Percentiles rank a stretch among this genome's conserved stretches.
Evolutionary conservation across 1,140 invertebrate species (phyloP).

Genomic region (Neelides sp.): DNA sequence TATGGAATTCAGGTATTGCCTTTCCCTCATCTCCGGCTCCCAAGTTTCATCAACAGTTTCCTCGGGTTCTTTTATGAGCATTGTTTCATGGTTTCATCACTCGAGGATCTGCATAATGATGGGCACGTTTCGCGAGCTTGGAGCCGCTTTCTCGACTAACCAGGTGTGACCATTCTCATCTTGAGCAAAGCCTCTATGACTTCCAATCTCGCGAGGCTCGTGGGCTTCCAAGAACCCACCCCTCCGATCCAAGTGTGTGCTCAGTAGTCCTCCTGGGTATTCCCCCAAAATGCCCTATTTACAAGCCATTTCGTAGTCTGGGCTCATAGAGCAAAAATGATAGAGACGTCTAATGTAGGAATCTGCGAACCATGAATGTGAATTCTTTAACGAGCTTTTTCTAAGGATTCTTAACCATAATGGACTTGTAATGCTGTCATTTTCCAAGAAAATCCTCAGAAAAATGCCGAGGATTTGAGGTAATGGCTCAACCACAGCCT

Average conservation of each 20-base stretch:
- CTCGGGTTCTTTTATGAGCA: constrained; percentile 25
- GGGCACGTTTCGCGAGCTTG: constrained; percentile 7
- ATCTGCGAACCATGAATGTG: constrained; percentile 31
- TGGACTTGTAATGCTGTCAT: constrained; percentile 32
- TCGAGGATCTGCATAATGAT: constrained; percentile 23
- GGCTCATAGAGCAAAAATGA: constrained; percentile 23
- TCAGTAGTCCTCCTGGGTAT: constrained; percentile 13
- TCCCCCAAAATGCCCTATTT: constrained; percentile 22
- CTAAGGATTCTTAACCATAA: constrained; percentile 28
- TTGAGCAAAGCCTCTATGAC: not conserved
- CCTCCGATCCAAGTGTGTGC: constrained; percentile 3
- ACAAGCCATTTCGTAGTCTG: constrained; percentile 26
- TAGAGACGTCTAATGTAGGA: constrained; percentile 21
- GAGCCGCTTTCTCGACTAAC: not conserved
- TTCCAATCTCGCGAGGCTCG: not conserved
- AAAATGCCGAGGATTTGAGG: constrained; percentile 30
- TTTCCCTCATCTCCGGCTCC: constrained; percentile 7
- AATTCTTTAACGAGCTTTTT: constrained; percentile 32
- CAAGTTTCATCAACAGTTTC: constrained; percentile 25
- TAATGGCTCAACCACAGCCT: constrained; percentile 29
- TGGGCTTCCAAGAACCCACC: constrained; percentile 1
- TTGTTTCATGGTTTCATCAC: constrained; percentile 29
- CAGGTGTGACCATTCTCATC: constrained; percentile 20
- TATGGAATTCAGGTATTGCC: constrained; percentile 32
- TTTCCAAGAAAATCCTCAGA: constrained; percentile 29